These are phyloP conservation scores for Papilio aristodemus DNA, from an alignment of 1,140 invertebrate genomes.

Conservation along the genomic window DNA sequence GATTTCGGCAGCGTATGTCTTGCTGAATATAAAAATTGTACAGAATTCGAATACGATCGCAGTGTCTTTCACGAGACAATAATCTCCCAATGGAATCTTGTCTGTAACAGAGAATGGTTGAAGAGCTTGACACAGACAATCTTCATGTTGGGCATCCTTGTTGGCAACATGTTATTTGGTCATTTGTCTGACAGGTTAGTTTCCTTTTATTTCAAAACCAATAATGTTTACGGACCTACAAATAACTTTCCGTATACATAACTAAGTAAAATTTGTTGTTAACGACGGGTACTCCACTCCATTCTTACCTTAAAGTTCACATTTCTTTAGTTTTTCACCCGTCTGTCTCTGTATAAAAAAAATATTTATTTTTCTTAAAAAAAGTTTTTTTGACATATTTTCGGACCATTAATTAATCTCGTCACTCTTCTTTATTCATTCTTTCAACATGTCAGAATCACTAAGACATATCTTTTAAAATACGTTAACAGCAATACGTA, in stretches of 20 bases:
- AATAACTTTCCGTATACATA: too few species aligned
- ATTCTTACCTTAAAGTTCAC: too few species aligned
- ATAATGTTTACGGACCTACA: too few species aligned
- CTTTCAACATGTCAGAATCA: not conserved
- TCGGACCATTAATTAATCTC: too few species aligned
- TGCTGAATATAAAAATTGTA: constrained; percentile 73
- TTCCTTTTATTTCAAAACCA: not conserved
- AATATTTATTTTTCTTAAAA: too few species aligned
- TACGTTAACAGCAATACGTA: not conserved
- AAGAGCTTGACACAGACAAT: constrained; percentile 86
- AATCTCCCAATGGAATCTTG: constrained; percentile 87
- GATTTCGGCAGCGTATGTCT: constrained; percentile 62
- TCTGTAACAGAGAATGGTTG: constrained; percentile 83
- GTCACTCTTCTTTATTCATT: not conserved
- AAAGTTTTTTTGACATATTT: too few species aligned
- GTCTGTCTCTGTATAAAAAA: too few species aligned
- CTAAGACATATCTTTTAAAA: not conserved
- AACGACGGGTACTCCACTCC: too few species aligned
- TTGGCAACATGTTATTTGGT: constrained; percentile 87
- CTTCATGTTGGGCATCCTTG: constrained; percentile 88
- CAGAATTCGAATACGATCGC: constrained; percentile 81
- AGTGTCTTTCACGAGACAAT: constrained; percentile 86
- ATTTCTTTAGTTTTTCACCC: too few species aligned
- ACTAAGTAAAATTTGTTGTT: too few species aligned
- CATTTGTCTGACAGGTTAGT: constrained; percentile 87